Evolutionary conservation across 2,797 vertebrate genomes (phyloP).

Genomic region (Sebastes jordani): DNA sequence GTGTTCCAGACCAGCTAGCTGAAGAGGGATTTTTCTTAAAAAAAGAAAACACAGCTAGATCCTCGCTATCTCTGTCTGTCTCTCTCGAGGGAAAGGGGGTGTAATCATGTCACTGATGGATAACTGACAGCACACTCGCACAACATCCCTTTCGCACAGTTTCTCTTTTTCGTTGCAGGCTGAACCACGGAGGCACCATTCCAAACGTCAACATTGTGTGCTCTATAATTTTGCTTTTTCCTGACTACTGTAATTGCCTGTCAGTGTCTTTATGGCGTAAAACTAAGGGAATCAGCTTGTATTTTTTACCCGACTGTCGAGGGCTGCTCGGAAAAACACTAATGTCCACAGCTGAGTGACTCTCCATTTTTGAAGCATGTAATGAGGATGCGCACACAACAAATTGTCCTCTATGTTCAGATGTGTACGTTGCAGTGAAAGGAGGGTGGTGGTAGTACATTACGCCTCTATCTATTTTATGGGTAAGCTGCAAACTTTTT

Average conservation of each 20-base stretch:
- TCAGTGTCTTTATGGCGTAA: constrained; percentile 52
- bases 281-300: constrained; percentile 43
- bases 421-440: neutral
- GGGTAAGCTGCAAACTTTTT: neutral
- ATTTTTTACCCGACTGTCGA: constrained; percentile 16
- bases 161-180: constrained; percentile 39
- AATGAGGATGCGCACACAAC: constrained; percentile 1
- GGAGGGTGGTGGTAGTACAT: neutral
- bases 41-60: constrained; percentile 25
- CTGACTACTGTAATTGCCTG: constrained; percentile 59
- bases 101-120: constrained; percentile 73
- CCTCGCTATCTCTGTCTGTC: constrained; percentile 46
- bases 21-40: constrained; percentile 21
- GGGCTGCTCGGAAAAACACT: neutral
- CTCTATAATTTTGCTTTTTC: constrained; percentile 65
- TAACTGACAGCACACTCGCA: constrained; percentile 66
- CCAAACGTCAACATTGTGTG: constrained; percentile 36
- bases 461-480: neutral
- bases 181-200: constrained; percentile 32
- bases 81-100: constrained; percentile 37
- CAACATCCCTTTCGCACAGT: constrained; percentile 54
- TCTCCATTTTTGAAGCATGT: constrained; percentile 11
- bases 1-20: constrained; percentile 36
- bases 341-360: constrained; percentile 18
- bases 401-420: neutral